Evolutionary conservation across 1,140 invertebrate genomes (phyloP).

Genomic region (Caenorhabditis brenneri): DNA sequence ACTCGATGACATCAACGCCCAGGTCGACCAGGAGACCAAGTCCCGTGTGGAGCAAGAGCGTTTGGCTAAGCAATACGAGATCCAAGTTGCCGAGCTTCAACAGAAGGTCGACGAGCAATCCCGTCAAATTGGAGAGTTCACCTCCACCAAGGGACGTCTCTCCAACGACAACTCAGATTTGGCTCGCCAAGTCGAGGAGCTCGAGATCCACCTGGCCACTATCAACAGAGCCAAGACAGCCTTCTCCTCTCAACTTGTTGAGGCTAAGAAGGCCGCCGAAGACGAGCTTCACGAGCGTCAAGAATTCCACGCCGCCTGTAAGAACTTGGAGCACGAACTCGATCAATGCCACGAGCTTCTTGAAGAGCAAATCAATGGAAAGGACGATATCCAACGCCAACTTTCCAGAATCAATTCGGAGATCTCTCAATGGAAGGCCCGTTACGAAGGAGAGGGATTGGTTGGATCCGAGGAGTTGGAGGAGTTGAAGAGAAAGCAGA

Average conservation of each 20-base stretch:
- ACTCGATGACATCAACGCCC: slow-evolving; percentile 85
- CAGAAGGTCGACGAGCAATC: slow-evolving; percentile 92
- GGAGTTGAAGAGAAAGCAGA: slow-evolving; percentile 92
- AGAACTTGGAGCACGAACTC: slow-evolving; percentile 92
- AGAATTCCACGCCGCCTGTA: slow-evolving; percentile 71
- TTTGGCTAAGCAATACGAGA: slow-evolving; percentile 90
- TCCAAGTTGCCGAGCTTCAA: slow-evolving; percentile 88
- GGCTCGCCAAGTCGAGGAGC: slow-evolving; percentile 89
- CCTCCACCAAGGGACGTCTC: slow-evolving; percentile 91
- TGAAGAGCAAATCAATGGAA: slow-evolving; percentile 85
- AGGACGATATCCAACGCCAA: slow-evolving; percentile 81
- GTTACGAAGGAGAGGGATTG: slow-evolving; percentile 92
- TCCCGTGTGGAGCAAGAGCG: slow-evolving; percentile 96
- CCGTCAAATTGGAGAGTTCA: slow-evolving; percentile 89
- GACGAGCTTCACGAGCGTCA: slow-evolving; percentile 78
- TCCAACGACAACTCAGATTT: slow-evolving; percentile 94
- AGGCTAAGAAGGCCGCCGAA: slow-evolving; percentile 92
- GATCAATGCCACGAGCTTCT: slow-evolving; percentile 91
- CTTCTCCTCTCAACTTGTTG: slow-evolving; percentile 89
- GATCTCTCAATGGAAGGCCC: slow-evolving; percentile 87
- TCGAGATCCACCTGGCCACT: slow-evolving; percentile 91
- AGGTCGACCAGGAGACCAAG: slow-evolving; percentile 95
- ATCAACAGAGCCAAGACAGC: slow-evolving; percentile 94
- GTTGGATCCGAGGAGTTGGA: slow-evolving; percentile 92
- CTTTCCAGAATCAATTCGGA: slow-evolving; percentile 77